Evolutionary conservation across 2,797 vertebrate genomes (phyloP), one percentile per base, ranked within the genome.

Genomic region (Hippocampus kuda): DNA sequence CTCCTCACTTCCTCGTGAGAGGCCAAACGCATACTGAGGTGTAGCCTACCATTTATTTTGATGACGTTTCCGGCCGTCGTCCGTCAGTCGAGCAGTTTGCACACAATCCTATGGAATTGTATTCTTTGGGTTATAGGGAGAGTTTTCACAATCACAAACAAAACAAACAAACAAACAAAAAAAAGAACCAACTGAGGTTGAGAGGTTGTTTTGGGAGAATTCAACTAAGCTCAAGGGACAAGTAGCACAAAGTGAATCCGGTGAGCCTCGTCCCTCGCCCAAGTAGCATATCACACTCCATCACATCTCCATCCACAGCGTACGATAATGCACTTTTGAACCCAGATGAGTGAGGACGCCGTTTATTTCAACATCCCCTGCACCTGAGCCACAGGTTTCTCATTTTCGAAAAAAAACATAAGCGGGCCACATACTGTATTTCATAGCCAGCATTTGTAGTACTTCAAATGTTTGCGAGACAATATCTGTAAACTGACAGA

Each of bases 91-190:
- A 85, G 86, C 83, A 78, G 85, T 89, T 91, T 90, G 89, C 89
- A 88, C 88, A 88, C 85, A 85, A 84, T 87, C 84, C 85, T 86
- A 86, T 87, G 85, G 81, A 88, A 90, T 87, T 90, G 82, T 88
- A 88, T 88, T 75, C 78, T 82, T 86, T 68, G 69, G 82, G 69
- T 75, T 79, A 61, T 70, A 63, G 74, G 73, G 79, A 75, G 79
- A 71, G 69, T 76, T 73, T 81, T 18, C 27, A 80, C 76, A 64
- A 67, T 60, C 27, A 16, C 59, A 34, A 34, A 16, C 12, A 57
- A 60, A 34, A 60, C 1, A 12, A 56, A 26, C 0, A 2, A 54
- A 54, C 0, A 54, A 56, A n/a, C n/a, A n/a, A 26, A 56, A 73
- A 73, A 64, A 42, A 10, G 18, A 75, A 74, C 72, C 46, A 26